Percentiles rank a stretch among this genome's conserved stretches.
Evolutionary conservation across 2,113 vertebrate species (phyloP).

Genomic region (Arizona elegans): DNA sequence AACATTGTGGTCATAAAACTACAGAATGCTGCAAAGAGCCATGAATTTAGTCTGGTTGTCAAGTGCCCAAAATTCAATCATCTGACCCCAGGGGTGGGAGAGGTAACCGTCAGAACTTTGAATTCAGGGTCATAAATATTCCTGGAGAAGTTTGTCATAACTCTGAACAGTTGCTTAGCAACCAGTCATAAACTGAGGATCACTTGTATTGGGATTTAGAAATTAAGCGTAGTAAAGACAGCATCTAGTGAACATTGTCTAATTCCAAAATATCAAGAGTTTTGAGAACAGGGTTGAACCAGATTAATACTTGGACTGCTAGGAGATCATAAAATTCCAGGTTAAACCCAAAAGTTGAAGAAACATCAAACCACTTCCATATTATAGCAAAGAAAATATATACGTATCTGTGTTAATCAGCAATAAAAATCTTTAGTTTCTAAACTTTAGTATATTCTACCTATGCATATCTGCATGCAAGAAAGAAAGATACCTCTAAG

Average conservation of each 20-base stretch:
- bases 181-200: not conserved
- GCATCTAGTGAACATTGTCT: not conserved
- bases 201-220: not conserved
- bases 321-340: not conserved
- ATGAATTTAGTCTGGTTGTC: not conserved
- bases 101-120: not conserved
- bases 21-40: not conserved
- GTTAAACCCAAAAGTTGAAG: not conserved
- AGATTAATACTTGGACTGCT: not conserved
- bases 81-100: not conserved
- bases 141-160: not conserved
- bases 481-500: not conserved
- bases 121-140: not conserved
- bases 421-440: not conserved
- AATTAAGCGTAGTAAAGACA: not conserved
- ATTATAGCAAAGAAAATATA: not conserved
- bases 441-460: not conserved
- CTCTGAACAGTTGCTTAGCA: not conserved
- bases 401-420: not conserved
- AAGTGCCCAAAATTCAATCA: not conserved
- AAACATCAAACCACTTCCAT: not conserved
- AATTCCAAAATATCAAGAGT: not conserved
- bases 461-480: not conserved
- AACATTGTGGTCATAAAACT: not conserved
- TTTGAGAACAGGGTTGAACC: not conserved